Conservation (phyloP, 1,140 invertebrate genomes). For the Procambarus clarkii region DNA sequence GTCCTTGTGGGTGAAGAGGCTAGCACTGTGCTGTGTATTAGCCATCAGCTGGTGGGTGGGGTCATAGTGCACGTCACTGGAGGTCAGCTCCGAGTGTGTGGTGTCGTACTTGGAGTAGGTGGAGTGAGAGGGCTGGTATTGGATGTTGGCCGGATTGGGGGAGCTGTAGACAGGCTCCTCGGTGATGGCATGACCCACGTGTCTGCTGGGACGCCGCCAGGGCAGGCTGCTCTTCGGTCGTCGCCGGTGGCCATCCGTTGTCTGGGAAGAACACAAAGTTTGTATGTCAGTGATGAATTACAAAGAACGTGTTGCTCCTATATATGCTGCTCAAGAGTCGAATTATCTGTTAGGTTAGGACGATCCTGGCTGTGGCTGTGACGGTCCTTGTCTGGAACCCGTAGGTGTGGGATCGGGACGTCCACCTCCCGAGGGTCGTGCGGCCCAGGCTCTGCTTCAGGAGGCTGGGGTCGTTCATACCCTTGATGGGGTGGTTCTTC, state of each 20-base stretch:
- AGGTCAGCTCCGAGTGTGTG: slow-evolving; percentile 42
- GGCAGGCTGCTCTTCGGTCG: not conserved
- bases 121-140: slow-evolving; percentile 43
- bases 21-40: slow-evolving; percentile 49
- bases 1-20: slow-evolving; percentile 4
- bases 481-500: too few species aligned
- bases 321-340: too few species aligned
- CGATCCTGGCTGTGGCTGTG: too few species aligned
- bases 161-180: slow-evolving; percentile 61
- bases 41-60: slow-evolving; percentile 48
- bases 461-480: too few species aligned
- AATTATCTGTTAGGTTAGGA: too few species aligned
- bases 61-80: slow-evolving; percentile 17
- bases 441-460: too few species aligned
- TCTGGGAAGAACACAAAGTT: not conserved
- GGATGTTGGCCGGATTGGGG: slow-evolving; percentile 43
- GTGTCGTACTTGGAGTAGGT: slow-evolving; percentile 39
- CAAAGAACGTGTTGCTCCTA: too few species aligned
- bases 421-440: too few species aligned
- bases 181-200: not conserved
- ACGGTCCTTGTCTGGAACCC: too few species aligned
- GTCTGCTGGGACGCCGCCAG: not conserved
- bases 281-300: too few species aligned
- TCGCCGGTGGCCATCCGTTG: slow-evolving; percentile 25
- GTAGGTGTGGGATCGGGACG: too few species aligned